Evolutionary conservation across 1,140 invertebrate genomes (phyloP), one percentile per base, ranked within the genome.

Genomic region (Atta colombica): DNA sequence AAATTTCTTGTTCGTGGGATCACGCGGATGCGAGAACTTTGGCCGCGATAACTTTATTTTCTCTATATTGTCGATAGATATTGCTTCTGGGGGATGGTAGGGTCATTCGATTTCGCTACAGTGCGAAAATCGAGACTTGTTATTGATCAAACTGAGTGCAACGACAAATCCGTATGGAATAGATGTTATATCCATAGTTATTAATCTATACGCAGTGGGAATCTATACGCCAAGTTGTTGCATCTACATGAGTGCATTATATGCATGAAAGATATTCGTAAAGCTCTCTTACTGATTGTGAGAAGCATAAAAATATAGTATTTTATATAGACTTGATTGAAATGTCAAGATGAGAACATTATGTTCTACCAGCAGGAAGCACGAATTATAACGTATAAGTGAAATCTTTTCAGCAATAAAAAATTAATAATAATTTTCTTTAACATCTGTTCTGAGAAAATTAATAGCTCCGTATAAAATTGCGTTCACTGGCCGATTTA

Each of bases 1-100:
- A 72, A 82, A 69, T 84, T 84, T 84, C 80, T 74, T 49, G 80
- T 75, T 74, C 80, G 69, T 69, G 39, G 39, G 2, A 55, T 75
- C 80, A 75, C 69, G 69, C 80, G 25, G 80, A 45, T n/a, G 55
- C 69, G 69, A 84, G 74, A 75, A 84, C 39, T 84, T 61, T 16
- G 3, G 5, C 45, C 80, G 55, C 68, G 69, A 12, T 51, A 84
- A 84, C 80, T 84, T 84, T 75, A 75, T 74, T 84, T 74, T 84
- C 80, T 25, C 55, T 58, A 51, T 58, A 63, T 84, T 49, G n/a
- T 69, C 69, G 80, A 63, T 72, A 75, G 80, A 84, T 74, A 84
- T 82, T 82, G 68, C 80, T 14, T 8, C 55, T 74, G 55, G 12
- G 14, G 12, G 14, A 31, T 21, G n/a, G 14, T 51, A 8, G 14